These are phyloP conservation scores for Andrena hattorfiana DNA, from an alignment of 2,888 invertebrate genomes.

Conservation along the genomic window DNA sequence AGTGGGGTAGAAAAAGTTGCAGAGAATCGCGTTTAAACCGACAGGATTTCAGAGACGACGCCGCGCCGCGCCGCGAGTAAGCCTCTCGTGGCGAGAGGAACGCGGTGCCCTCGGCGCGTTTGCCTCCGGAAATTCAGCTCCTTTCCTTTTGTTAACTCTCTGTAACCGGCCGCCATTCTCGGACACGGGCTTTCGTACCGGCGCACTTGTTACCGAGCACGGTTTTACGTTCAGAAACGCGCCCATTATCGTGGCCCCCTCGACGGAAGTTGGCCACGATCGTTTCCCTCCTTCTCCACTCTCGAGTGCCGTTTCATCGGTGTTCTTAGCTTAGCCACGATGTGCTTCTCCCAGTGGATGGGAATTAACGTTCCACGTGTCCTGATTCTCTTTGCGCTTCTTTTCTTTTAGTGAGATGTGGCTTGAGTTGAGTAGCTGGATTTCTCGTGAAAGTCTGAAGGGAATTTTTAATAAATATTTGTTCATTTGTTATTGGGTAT, in stretches of 20 bases:
- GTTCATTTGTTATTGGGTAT: too few species aligned
- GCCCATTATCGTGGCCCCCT: constrained; percentile 25
- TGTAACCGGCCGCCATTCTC: constrained; percentile 22
- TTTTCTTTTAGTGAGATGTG: too few species aligned
- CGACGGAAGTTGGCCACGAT: constrained; percentile 17
- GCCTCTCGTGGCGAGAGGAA: constrained; percentile 5
- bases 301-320: background rate
- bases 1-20: constrained; percentile 19
- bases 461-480: too few species aligned
- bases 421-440: too few species aligned
- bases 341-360: background rate
- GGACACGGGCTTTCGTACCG: constrained; percentile 11
- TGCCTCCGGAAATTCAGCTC: constrained; percentile 45
- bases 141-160: constrained; percentile 48
- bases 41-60: constrained; percentile 15
- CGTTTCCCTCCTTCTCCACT: background rate
- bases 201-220: constrained; percentile 16
- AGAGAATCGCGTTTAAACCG: constrained; percentile 31
- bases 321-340: background rate
- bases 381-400: background rate
- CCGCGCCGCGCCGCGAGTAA: constrained; percentile 3
- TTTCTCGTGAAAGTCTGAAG: too few species aligned
- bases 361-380: constrained; percentile 2
- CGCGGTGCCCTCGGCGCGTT: constrained; percentile 21
- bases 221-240: constrained; percentile 36